Base-by-base conservation (phyloP, 2,797 vertebrate genomes). In the Cynodonichthys magdalenae region DNA sequence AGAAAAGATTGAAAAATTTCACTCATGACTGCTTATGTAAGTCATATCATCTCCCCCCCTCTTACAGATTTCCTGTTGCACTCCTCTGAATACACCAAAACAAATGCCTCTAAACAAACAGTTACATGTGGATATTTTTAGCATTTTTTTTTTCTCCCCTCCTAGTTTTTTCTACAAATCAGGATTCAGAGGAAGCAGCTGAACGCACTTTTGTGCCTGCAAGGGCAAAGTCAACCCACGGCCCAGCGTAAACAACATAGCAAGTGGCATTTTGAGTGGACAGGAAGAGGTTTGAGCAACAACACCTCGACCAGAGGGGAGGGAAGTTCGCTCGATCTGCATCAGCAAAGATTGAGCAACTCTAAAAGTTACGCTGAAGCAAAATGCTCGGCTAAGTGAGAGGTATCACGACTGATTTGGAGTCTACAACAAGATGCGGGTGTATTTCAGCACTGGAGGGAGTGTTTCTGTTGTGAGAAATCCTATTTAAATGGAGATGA, bases 231-330 rank as follows among this genome's bases (percentile, higher is more conserved):
- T 56, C 56, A 54, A 50, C 15, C 63, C 49, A 47, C 65, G 9
- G 46, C 28, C 3, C 18, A 5, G 63, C 39, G 11, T 56, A 62
- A 83, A 63, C 72, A 81, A 64, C 69, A 77, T 41, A 68, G 39
- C 61, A 45, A 77, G 70, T 62, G 67, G 82, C 75, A 77, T 79
- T 83, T 60, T 65, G 71, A 55, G 74, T 66, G 66, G 53, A 74
- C 78, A 87, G 84, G 85, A 89, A 87, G 83, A 86, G 83, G 82
- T 84, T 86, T 83, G 52, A 64, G 76, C 63, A 58, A 28, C 54
- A 71, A 70, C 77, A 83, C 66, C 70, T 80, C 69, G 0, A 47
- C 46, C 6, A 39, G 53, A 34, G 36, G 19, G n/a, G 57, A n/a
- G 19, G 65, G 72, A 17, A 50, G 56, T 10, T 15, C 15, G 18